Base-by-base conservation (phyloP, 2,113 vertebrate species). In the Suncus etruscus region DNA sequence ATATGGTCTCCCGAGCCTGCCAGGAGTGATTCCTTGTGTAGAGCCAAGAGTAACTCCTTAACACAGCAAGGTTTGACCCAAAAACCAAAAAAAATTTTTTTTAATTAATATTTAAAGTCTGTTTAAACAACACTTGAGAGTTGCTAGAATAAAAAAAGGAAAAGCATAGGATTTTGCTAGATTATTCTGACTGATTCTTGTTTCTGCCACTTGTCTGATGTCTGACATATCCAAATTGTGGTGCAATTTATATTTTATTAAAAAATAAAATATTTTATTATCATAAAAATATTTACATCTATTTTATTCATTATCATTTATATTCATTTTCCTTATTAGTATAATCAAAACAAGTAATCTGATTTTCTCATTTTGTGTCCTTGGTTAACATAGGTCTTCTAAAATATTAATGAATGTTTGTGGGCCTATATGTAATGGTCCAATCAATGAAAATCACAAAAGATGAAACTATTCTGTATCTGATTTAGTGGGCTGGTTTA, bases 381-480 rank as follows among this genome's bases (percentile, higher is more conserved):
- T 9, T 58, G 9, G 54, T 58, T 58, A 11, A 58, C 10, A 11
- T 58, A 58, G 54, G 9, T 58, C 54, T 58, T 81, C 22, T 87
- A 25, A 76, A 3, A 27, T 75, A 70, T 11, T 72, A 91, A 12
- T 74, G 31, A 83, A 45, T 89, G 27, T 29, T 54, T 85, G 8
- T 48, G 25, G n/a, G 86, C 75, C 66, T n/a, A n/a, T n/a, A n/a
- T n/a, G n/a, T 81, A 85, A 66, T 70, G 11, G 61, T 16, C 18
- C 45, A 83, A 83, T 51, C 69, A 72, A 66, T 65, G 14, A 58
- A 32, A 50, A 18, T 3, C 16, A 22, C 50, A 51, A 80, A 83
- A 65, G 27, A 29, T 73, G 11, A 93, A 85, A n/a, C 79, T 18
- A 70, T 78, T 39, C 25, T 32, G 39, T 69, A 58, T 84, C 87